phyloP scores from a whole-genome alignment of 2,888 invertebrate genomes.

The Mimachlamys varia region DNA sequence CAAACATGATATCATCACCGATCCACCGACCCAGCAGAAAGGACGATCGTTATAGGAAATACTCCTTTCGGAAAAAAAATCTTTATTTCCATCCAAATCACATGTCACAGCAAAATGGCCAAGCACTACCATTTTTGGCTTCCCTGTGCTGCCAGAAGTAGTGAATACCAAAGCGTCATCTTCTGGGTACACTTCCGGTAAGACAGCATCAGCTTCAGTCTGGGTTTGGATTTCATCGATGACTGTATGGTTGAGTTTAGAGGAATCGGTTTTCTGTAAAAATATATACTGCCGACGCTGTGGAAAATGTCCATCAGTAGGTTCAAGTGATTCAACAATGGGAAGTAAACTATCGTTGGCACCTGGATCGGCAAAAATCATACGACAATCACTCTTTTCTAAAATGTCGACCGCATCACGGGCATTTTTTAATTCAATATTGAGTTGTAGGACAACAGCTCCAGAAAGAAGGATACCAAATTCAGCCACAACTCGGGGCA shows the following conservation, averaged over 20 bases:
- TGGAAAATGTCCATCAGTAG: not conserved
- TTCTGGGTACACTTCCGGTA: constrained; percentile 42
- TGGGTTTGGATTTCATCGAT: not conserved
- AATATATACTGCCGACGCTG: not conserved
- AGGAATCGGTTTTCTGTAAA: not conserved
- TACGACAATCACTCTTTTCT: constrained; percentile 30
- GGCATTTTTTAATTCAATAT: constrained; percentile 23
- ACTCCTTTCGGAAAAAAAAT: too few species aligned
- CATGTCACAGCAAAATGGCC: constrained; percentile 36
- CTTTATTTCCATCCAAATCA: not conserved
- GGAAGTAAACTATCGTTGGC: constrained; percentile 17
- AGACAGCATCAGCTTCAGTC: not conserved
- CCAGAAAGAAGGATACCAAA: constrained; percentile 44
- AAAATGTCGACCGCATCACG: constrained; percentile 39
- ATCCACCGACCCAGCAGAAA: not conserved
- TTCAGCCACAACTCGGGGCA: constrained; percentile 40
- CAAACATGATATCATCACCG: not conserved
- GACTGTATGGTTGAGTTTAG: not conserved
- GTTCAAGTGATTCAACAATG: not conserved
- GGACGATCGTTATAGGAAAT: not conserved
- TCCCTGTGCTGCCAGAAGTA: constrained; percentile 48
- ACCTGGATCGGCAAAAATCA: constrained; percentile 45
- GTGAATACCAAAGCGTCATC: constrained; percentile 42
- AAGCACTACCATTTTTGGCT: constrained; percentile 45
- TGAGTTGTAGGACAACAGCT: constrained; percentile 45